phyloP scores from a whole-genome alignment of 2,888 invertebrate species.

The Aplocera efformata region DNA sequence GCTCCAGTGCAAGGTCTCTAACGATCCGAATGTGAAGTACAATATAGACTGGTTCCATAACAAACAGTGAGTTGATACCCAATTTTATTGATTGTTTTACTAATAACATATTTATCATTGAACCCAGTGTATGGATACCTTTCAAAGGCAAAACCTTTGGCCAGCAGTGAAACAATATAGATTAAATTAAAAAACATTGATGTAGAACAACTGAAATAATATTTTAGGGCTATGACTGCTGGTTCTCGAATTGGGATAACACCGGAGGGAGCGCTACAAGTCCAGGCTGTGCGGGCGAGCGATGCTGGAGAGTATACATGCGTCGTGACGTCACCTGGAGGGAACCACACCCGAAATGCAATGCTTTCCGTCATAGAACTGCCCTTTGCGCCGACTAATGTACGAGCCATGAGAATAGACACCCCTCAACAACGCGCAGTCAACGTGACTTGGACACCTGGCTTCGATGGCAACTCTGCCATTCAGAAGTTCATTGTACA shows the following conservation, averaged over 20 bases:
- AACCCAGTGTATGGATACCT: no score
- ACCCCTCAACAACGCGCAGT: slow-evolving; percentile 86
- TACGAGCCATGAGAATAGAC: slow-evolving; percentile 86
- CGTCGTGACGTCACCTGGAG: slow-evolving; percentile 92
- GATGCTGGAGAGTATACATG: slow-evolving; percentile 98
- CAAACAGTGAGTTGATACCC: slow-evolving; percentile 83
- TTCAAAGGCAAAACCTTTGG: no score
- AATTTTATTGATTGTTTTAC: no score
- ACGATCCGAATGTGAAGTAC: slow-evolving; percentile 92
- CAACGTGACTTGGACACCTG: slow-evolving; percentile 96
- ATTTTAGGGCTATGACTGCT: slow-evolving; percentile 67
- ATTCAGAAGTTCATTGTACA: slow-evolving; percentile 96
- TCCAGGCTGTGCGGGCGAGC: slow-evolving; percentile 92
- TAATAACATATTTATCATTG: no score
- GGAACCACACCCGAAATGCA: slow-evolving; percentile 94
- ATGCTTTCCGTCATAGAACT: slow-evolving; percentile 92
- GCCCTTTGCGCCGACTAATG: slow-evolving; percentile 95
- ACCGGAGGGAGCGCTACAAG: slow-evolving; percentile 91
- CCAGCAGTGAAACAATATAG: no score
- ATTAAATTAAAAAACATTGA: no score
- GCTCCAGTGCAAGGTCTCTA: slow-evolving; percentile 95
- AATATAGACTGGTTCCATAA: slow-evolving; percentile 94
- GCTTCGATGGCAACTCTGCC: slow-evolving; percentile 98
- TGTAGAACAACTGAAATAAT: no score
- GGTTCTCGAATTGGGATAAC: slow-evolving; percentile 87